A percentile compares a stretch with the other conserved stretches of the same genome.
Conservation (phyloP, 2,113 vertebrate genomes). For the Nesoenas mayeri region DNA sequence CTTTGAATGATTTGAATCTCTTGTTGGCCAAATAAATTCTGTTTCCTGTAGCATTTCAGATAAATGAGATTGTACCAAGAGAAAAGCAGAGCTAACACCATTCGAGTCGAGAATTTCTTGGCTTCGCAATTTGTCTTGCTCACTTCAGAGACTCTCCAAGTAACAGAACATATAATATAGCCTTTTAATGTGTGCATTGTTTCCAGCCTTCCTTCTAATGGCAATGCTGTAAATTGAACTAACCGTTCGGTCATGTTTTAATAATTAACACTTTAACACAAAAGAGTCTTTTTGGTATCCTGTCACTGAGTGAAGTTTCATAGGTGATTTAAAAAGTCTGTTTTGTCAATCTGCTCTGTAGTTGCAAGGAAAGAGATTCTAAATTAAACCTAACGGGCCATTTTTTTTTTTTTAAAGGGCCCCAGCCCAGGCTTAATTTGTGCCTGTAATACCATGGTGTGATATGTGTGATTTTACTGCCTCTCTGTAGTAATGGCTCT, state of each 20-base stretch:
- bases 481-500: not conserved
- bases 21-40: not conserved
- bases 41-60: constrained; percentile 22
- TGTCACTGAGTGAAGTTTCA: constrained; percentile 34
- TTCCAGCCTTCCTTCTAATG: constrained; percentile 42
- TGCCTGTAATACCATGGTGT: not conserved
- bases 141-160: constrained; percentile 56
- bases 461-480: not conserved
- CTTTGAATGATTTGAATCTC: not conserved
- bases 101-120: constrained; percentile 39
- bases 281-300: constrained; percentile 45
- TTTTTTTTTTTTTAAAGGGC: not conserved
- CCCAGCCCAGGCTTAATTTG: constrained; percentile 11
- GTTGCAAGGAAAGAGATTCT: constrained; percentile 10
- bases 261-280: constrained; percentile 62
- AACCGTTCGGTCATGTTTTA: constrained; percentile 27
- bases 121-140: constrained; percentile 4
- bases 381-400: constrained; percentile 30
- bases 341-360: constrained; percentile 45
- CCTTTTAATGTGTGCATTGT: constrained; percentile 46
- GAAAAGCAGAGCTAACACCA: not conserved
- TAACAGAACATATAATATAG: constrained; percentile 54
- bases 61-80: constrained; percentile 5
- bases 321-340: constrained; percentile 54
- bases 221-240: constrained; percentile 54